phyloP scores from a whole-genome alignment of 2,888 invertebrate species.

The Embidobia sp. region DNA sequence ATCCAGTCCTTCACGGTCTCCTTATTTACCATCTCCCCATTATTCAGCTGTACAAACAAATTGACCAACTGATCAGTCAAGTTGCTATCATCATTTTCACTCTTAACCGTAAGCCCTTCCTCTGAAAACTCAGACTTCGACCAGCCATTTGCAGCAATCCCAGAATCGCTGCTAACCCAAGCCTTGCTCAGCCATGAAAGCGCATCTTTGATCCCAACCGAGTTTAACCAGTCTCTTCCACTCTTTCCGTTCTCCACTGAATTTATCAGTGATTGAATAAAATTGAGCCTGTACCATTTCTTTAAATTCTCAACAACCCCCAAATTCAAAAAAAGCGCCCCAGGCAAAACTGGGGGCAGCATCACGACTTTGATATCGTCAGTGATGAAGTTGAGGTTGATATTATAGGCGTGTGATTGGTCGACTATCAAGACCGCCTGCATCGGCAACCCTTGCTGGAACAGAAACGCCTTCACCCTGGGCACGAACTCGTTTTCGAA shows the following conservation, averaged over 20 bases:
- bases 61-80: constrained; percentile 1
- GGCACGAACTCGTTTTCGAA: constrained; percentile 34
- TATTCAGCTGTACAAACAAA: neutral
- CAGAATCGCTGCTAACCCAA: constrained; percentile 12
- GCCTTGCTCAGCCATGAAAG: constrained; percentile 17
- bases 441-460: constrained; percentile 7
- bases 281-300: constrained; percentile 11
- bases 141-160: constrained; percentile 28
- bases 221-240: too few relatives aligned
- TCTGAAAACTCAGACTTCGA: constrained; percentile 1
- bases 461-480: constrained; percentile 23
- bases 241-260: neutral
- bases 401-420: constrained; percentile 19
- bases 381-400: constrained; percentile 7
- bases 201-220: neutral
- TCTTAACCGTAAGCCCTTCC: neutral
- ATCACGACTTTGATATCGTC: constrained; percentile 29
- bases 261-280: constrained; percentile 3
- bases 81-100: neutral
- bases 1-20: too few relatives aligned
- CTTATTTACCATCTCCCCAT: neutral
- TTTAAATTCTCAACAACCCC: constrained; percentile 18
- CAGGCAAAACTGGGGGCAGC: constrained; percentile 39
- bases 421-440: constrained; percentile 39
- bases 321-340: constrained; percentile 10